phyloP scores from a whole-genome alignment of 2,888 invertebrate species.

The Mesoligia furuncula region DNA sequence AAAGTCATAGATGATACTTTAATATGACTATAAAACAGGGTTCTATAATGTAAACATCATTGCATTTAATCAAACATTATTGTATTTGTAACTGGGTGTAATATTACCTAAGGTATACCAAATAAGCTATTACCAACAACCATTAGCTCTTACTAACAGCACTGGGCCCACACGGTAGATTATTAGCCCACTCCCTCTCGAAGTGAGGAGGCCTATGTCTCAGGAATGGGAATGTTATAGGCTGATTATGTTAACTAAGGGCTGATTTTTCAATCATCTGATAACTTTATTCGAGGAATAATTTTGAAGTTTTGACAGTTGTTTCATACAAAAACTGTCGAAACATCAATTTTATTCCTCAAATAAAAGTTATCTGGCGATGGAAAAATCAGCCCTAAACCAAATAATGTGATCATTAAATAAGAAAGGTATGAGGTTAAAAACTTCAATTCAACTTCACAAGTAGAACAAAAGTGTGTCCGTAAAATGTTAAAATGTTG shows the following conservation, averaged over 20 bases:
- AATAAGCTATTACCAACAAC: background rate
- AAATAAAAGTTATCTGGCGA: no score
- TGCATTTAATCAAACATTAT: background rate
- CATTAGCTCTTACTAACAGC: background rate
- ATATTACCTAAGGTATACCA: background rate
- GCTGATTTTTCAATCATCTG: no score
- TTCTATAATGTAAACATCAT: background rate
- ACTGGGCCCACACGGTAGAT: background rate
- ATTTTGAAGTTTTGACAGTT: no score
- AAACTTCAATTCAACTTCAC: background rate
- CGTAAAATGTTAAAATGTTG: background rate
- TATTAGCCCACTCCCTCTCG: no score
- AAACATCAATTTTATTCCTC: no score
- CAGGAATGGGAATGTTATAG: background rate
- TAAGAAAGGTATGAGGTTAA: background rate
- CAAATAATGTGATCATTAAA: background rate
- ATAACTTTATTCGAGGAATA: no score
- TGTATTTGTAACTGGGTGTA: background rate
- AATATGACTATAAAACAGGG: background rate
- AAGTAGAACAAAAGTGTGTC: background rate
- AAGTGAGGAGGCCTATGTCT: background rate
- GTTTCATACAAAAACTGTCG: no score
- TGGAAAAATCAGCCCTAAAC: no score
- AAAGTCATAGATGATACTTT: constrained; percentile 1
- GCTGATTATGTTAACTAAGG: background rate